Percentiles rank a stretch among this genome's conserved stretches.
Evolutionary conservation across 2,888 invertebrate species (phyloP).

Genomic region (Microctonus hyperodae): DNA sequence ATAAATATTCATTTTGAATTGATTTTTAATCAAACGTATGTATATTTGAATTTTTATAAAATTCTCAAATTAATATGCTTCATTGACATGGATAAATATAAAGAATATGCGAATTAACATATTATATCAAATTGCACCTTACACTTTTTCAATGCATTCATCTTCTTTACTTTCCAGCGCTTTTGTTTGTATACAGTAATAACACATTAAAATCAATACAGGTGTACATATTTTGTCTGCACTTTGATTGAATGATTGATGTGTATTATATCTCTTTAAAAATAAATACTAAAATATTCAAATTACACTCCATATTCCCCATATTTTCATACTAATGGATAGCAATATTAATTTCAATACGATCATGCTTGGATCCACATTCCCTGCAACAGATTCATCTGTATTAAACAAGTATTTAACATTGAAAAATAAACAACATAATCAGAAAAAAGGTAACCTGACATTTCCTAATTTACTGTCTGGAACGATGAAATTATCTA

Average conservation of each 20-base stretch:
- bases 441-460: neutral
- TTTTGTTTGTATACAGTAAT: neutral
- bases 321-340: neutral
- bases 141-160: neutral
- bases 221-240: neutral
- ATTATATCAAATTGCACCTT: neutral
- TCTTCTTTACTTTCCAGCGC: neutral
- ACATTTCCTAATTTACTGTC: slow-evolving; percentile 22
- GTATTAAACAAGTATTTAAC: slow-evolving; percentile 17
- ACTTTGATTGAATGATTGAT: neutral
- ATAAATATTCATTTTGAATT: too few relatives aligned
- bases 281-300: neutral
- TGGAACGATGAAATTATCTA: neutral
- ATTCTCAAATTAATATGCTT: too few relatives aligned
- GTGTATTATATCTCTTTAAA: neutral
- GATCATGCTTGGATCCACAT: neutral
- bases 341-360: neutral
- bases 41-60: too few relatives aligned
- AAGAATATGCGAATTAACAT: neutral
- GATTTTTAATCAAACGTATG: too few relatives aligned
- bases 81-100: too few relatives aligned
- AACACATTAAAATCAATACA: neutral
- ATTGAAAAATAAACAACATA: neutral
- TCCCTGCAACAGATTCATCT: neutral
- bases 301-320: neutral